phyloP scores from a whole-genome alignment of 2,888 invertebrate genomes.

The Chloromyia formosa region DNA sequence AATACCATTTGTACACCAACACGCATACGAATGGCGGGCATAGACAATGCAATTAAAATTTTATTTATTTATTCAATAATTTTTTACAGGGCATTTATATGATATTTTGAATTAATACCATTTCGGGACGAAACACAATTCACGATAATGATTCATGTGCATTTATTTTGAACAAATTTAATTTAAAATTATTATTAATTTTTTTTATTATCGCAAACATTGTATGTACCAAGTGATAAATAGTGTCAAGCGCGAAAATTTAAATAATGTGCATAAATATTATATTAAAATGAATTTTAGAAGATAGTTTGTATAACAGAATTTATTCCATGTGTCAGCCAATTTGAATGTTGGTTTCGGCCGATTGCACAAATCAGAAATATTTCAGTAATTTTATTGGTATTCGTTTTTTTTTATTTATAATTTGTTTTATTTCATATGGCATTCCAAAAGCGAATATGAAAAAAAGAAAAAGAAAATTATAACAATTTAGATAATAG shows the following conservation, averaged over 20 bases:
- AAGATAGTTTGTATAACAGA: background rate
- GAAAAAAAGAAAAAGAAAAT: constrained; percentile 36
- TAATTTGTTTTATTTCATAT: background rate
- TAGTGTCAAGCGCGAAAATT: constrained; percentile 7
- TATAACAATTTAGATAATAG: constrained; percentile 35
- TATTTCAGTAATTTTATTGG: constrained; percentile 7
- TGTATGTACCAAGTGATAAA: background rate
- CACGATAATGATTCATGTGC: too few relatives aligned
- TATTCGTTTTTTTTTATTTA: too few relatives aligned
- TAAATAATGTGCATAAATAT: constrained; percentile 20
- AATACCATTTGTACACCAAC: too few relatives aligned
- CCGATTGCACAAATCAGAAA: background rate
- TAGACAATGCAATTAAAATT: too few relatives aligned
- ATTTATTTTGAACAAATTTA: too few relatives aligned
- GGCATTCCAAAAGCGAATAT: constrained; percentile 44
- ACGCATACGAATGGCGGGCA: too few relatives aligned
- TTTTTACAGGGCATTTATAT: too few relatives aligned
- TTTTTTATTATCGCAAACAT: too few relatives aligned
- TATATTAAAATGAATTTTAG: background rate
- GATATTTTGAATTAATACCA: too few relatives aligned
- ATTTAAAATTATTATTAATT: too few relatives aligned
- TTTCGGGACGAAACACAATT: too few relatives aligned
- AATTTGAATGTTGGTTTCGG: constrained; percentile 20
- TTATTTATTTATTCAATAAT: too few relatives aligned
- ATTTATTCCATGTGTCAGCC: constrained; percentile 17